Evolutionary conservation across 2,888 invertebrate species (phyloP).

Genomic region (Drosophila demipolita): DNA sequence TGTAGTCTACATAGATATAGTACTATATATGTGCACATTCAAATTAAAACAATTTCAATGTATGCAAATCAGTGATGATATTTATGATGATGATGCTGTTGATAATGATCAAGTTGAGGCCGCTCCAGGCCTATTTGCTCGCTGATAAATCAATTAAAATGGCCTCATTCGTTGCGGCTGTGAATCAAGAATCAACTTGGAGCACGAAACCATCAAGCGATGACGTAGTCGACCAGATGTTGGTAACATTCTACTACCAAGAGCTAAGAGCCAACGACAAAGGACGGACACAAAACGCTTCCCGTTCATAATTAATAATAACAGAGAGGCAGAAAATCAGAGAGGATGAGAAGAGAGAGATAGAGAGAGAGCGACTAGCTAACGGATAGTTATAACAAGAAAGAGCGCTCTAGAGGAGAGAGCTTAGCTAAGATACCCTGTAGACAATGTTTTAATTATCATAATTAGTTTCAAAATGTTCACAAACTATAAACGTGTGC

Average conservation of each 20-base stretch:
- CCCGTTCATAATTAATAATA: conserved; percentile 67
- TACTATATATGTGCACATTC: conserved; percentile 6
- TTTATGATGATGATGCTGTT: conserved; percentile 4
- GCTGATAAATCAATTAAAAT: conserved; percentile 60
- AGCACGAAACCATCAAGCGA: conserved; percentile 18
- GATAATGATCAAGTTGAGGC: conserved; percentile 8
- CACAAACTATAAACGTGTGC: neutral
- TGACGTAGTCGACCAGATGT: conserved; percentile 48
- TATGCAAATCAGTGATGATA: conserved; percentile 37
- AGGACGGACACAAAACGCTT: conserved; percentile 35
- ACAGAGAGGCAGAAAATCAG: conserved; percentile 13
- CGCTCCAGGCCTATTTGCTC: conserved; percentile 16
- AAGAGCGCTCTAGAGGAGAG: neutral
- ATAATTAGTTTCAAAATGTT: neutral
- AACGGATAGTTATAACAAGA: conserved; percentile 14
- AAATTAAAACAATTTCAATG: conserved; percentile 12
- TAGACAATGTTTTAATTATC: neutral
- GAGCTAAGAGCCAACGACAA: conserved; percentile 28
- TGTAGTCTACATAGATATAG: neutral
- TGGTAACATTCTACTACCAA: conserved; percentile 36
- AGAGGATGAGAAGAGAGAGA: neutral
- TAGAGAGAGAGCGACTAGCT: conserved; percentile 7
- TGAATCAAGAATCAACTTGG: conserved; percentile 35
- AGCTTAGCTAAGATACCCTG: neutral
- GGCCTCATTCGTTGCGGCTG: conserved; percentile 41